These are phyloP conservation scores for Orchestia grillus DNA, from an alignment of 1,140 invertebrate genomes.

Conservation along the genomic window DNA sequence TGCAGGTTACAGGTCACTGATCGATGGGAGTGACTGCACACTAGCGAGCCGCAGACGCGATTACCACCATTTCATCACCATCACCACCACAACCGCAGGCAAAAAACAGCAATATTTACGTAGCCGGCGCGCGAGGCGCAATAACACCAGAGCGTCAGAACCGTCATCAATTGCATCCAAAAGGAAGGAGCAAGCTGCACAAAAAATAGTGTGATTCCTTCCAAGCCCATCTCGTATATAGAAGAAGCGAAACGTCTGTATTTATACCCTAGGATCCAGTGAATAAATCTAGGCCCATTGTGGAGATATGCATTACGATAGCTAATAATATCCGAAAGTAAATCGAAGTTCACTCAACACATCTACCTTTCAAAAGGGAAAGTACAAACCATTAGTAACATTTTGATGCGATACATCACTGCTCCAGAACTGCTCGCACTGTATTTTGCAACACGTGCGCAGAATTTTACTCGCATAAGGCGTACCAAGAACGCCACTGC, in stretches of 20 bases:
- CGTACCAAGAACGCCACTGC: neutral
- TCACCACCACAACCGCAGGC: neutral
- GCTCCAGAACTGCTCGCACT: too few relatives aligned
- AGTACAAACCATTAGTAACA: too few relatives aligned
- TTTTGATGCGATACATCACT: too few relatives aligned
- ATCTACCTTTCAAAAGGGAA: neutral
- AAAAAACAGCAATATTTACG: neutral
- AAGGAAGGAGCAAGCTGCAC: neutral
- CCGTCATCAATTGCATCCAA: neutral
- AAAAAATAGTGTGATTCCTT: neutral
- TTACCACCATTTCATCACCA: neutral
- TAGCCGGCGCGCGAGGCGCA: neutral
- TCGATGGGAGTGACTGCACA: too few relatives aligned
- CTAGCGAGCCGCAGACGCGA: too few relatives aligned
- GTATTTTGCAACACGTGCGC: too few relatives aligned
- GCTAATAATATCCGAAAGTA: neutral
- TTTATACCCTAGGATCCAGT: neutral
- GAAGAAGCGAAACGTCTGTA: neutral
- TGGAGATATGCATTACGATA: neutral
- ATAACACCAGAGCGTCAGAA: neutral
- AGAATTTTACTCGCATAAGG: too few relatives aligned
- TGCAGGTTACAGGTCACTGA: neutral
- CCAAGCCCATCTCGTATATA: neutral
- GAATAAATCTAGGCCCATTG: neutral
- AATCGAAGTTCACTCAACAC: neutral